A percentile compares a stretch with the other conserved stretches of the same genome.
phyloP scores from a whole-genome alignment of 2,888 invertebrate species.

The Aricia artaxerxes region DNA sequence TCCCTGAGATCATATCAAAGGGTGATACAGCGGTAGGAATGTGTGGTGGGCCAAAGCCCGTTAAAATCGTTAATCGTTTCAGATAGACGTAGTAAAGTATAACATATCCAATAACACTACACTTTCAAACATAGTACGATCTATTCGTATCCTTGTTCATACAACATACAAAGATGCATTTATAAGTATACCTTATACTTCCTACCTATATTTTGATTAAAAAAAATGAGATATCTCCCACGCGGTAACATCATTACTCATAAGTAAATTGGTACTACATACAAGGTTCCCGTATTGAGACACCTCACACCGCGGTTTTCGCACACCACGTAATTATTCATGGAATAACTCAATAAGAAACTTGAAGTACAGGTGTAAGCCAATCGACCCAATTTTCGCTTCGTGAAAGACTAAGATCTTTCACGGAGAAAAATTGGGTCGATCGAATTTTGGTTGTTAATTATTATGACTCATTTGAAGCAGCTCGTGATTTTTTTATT shows the following conservation, averaged over 20 bases:
- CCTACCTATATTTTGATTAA: no score
- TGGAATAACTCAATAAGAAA: not conserved
- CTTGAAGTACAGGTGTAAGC: conserved; percentile 5
- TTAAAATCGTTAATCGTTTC: no score
- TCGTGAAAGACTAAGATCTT: not conserved
- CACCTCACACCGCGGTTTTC: not conserved
- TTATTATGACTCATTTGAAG: not conserved
- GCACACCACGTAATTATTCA: not conserved
- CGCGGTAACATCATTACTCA: not conserved
- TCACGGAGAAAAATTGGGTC: not conserved
- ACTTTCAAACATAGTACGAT: no score
- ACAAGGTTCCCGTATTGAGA: not conserved
- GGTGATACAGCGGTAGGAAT: no score
- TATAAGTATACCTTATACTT: no score
- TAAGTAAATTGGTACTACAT: not conserved
- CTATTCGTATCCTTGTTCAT: no score
- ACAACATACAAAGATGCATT: no score
- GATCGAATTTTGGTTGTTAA: not conserved
- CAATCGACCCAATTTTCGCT: conserved; percentile 1
- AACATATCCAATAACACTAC: no score
- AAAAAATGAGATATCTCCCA: not conserved
- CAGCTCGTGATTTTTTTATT: not conserved
- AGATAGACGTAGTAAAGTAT: no score
- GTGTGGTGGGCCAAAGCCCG: no score
- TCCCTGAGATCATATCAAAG: no score